A percentile compares a stretch with the other conserved stretches of the same genome.
phyloP scores from a whole-genome alignment of 2,797 vertebrate genomes.

The Myotis pilosus region DNA sequence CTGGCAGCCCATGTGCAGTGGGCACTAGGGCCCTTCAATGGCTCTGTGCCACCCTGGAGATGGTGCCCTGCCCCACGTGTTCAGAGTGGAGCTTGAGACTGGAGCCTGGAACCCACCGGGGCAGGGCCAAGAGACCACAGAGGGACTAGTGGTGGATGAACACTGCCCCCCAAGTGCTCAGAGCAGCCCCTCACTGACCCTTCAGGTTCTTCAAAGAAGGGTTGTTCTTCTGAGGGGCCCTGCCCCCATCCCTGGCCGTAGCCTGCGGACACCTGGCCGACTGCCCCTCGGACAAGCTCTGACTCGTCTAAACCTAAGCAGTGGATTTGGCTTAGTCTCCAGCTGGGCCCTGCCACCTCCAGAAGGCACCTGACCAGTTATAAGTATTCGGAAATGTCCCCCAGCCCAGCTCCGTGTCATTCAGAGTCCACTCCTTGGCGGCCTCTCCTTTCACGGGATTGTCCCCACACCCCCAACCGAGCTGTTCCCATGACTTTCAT shows the following conservation, averaged over 20 bases:
- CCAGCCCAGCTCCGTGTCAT: not conserved
- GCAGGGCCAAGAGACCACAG: not conserved
- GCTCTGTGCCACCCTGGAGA: too few species aligned
- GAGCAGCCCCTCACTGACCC: not conserved
- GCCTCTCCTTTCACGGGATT: not conserved
- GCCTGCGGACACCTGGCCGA: conserved; percentile 20
- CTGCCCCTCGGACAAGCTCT: conserved; percentile 54
- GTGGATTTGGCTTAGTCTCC: conserved; percentile 72
- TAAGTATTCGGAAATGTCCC: conserved; percentile 10
- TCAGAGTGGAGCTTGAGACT: not conserved
- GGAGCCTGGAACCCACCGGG: fast-evolving
- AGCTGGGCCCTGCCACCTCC: conserved; percentile 46
- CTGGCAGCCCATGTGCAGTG: not conserved
- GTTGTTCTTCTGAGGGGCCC: not conserved
- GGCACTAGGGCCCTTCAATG: not conserved
- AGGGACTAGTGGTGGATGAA: not conserved
- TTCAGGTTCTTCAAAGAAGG: not conserved
- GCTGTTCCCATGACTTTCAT: not conserved
- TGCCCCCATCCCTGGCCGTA: not conserved
- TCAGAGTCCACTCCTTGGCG: not conserved
- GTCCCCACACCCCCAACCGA: not conserved
- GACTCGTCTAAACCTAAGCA: conserved; percentile 62
- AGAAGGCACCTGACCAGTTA: conserved; percentile 56
- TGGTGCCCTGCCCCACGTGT: not conserved
- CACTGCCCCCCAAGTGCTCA: not conserved